A percentile compares a stretch with the other conserved stretches of the same genome.
Evolutionary conservation across 2,888 invertebrate genomes (phyloP).

Genomic region (Acrocyrtus sp.): DNA sequence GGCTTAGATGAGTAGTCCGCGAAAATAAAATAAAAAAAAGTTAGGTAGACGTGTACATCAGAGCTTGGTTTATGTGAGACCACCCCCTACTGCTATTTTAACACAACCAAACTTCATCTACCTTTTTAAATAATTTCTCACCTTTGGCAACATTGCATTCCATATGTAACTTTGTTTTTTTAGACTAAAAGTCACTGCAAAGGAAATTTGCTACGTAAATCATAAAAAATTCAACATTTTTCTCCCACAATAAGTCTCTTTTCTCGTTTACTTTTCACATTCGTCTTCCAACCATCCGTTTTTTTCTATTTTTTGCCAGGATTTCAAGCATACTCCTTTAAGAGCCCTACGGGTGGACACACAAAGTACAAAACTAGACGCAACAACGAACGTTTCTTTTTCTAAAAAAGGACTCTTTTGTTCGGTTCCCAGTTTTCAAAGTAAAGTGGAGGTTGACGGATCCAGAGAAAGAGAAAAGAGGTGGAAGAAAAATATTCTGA

Average conservation of each 20-base stretch:
- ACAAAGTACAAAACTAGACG: not conserved
- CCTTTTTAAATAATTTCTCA: too few species aligned
- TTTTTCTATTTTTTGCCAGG: slow-evolving; percentile 17
- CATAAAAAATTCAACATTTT: slow-evolving; percentile 45
- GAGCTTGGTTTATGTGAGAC: too few species aligned
- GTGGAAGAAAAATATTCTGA: slow-evolving; percentile 12
- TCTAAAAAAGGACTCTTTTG: not conserved
- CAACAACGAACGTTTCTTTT: not conserved
- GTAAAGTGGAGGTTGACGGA: not conserved
- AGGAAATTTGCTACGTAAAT: slow-evolving; percentile 53
- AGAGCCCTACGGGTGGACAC: slow-evolving; percentile 43
- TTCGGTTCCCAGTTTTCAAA: not conserved
- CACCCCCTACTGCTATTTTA: too few species aligned
- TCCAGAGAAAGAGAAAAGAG: slow-evolving; percentile 4
- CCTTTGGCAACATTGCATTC: too few species aligned
- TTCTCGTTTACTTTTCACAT: slow-evolving; percentile 13
- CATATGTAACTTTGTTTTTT: too few species aligned
- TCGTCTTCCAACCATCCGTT: slow-evolving; percentile 8
- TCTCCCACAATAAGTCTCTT: slow-evolving; percentile 38
- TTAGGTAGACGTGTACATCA: too few species aligned
- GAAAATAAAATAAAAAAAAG: too few species aligned
- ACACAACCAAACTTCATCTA: too few species aligned
- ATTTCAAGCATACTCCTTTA: too few species aligned
- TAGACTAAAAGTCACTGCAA: too few species aligned
- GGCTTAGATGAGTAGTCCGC: too few species aligned